These are phyloP conservation scores for Plectus sambesii DNA, from an alignment of 1,140 invertebrate genomes.

Conservation along the genomic window DNA sequence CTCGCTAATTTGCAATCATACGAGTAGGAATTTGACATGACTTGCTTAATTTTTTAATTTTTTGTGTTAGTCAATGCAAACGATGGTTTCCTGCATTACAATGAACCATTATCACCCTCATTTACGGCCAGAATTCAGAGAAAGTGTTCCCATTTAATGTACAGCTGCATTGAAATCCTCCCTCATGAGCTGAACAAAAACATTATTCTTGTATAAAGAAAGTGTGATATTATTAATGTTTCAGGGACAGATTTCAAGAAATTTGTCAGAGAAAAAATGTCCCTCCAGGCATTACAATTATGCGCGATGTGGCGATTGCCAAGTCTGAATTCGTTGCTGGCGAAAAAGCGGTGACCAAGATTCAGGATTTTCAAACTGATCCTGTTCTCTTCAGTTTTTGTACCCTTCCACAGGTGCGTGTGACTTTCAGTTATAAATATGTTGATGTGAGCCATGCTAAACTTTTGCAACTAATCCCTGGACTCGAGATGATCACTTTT, in stretches of 20 bases:
- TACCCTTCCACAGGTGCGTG: conserved; percentile 20
- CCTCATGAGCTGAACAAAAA: too few relatives aligned
- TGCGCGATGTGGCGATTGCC: conserved; percentile 61
- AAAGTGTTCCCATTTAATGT: too few relatives aligned
- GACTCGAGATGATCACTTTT: too few relatives aligned
- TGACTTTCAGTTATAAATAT: background rate
- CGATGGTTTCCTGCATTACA: too few relatives aligned
- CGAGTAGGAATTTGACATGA: conserved; percentile 16
- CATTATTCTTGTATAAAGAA: too few relatives aligned
- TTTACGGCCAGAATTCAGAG: too few relatives aligned
- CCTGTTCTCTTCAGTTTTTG: conserved; percentile 62
- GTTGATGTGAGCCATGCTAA: conserved; percentile 13
- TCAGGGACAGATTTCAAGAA: conserved; percentile 56
- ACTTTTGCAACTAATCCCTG: too few relatives aligned
- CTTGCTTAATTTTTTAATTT: background rate
- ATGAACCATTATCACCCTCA: too few relatives aligned
- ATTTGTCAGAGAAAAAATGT: conserved; percentile 53
- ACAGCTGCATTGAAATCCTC: too few relatives aligned
- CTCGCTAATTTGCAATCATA: conserved; percentile 53
- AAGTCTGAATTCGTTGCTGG: conserved; percentile 52
- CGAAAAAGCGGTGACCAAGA: conserved; percentile 60
- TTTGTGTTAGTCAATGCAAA: too few relatives aligned
- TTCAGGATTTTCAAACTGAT: conserved; percentile 64
- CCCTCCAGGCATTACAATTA: conserved; percentile 53
- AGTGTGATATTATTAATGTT: too few relatives aligned